Evolutionary conservation across 2,888 invertebrate genomes (phyloP).

Genomic region (Tenthredo notha): DNA sequence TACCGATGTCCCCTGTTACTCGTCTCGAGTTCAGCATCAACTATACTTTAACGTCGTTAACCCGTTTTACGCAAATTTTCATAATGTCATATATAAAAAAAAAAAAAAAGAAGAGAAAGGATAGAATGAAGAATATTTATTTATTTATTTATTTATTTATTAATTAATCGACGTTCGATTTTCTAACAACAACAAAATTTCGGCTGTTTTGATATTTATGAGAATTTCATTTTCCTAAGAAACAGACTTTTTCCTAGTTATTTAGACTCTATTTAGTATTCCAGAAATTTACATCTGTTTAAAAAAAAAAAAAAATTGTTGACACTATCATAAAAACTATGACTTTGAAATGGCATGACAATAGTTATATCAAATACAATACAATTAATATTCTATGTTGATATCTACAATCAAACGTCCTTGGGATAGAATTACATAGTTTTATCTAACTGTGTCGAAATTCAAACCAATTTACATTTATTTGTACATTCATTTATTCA

Average conservation of each 20-base stretch:
- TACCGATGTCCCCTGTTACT: slow-evolving; percentile 45
- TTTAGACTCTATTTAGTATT: neutral
- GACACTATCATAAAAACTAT: neutral
- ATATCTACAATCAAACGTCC: neutral
- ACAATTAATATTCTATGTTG: neutral
- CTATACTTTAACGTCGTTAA: slow-evolving; percentile 26
- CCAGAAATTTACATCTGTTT: neutral
- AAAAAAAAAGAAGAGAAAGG: neutral
- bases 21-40: slow-evolving; percentile 55
- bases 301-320: neutral
- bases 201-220: neutral
- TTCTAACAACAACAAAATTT: neutral
- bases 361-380: neutral
- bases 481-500: neutral
- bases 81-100: neutral
- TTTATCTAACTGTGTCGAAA: neutral
- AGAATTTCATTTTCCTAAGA: neutral
- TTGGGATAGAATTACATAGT: neutral
- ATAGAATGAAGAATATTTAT: neutral
- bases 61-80: slow-evolving; percentile 1
- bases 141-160: neutral
- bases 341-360: neutral
- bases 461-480: neutral
- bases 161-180: neutral
- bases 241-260: neutral